These are phyloP conservation scores for Zygothrica quintamaculata DNA, from an alignment of 2,888 invertebrate species.

Conservation along the genomic window DNA sequence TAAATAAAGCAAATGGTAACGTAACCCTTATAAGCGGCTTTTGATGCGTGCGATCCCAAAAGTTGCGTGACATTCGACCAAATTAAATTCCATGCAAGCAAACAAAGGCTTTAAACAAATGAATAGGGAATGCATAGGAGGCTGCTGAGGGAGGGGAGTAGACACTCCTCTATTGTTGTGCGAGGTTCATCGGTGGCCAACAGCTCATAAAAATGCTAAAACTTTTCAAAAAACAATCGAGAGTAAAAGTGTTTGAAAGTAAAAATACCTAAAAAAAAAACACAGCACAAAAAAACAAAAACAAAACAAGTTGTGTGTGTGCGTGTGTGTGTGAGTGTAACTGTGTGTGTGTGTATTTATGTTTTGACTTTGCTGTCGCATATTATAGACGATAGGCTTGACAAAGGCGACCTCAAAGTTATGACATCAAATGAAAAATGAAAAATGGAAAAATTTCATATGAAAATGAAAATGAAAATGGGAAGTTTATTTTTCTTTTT, in stretches of 20 bases:
- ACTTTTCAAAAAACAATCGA: slow-evolving; percentile 63
- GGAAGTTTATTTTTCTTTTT: slow-evolving; percentile 47
- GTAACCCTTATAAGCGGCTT: slow-evolving; percentile 40
- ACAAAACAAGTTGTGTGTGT: slow-evolving; percentile 24
- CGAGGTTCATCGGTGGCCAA: slow-evolving; percentile 23
- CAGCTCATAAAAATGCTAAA: slow-evolving; percentile 41
- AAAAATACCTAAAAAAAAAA: slow-evolving; percentile 30
- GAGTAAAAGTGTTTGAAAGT: slow-evolving; percentile 68
- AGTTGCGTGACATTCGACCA: slow-evolving; percentile 38
- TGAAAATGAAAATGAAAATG: slow-evolving; percentile 51
- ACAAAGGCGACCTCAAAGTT: slow-evolving; percentile 51
- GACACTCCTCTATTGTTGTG: slow-evolving; percentile 12
- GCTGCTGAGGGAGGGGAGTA: neutral
- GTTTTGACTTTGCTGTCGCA: slow-evolving; percentile 28
- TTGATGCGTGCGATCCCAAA: slow-evolving; percentile 45
- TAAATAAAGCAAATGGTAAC: slow-evolving; percentile 17
- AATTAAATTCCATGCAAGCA: slow-evolving; percentile 34
- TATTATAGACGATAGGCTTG: slow-evolving; percentile 36
- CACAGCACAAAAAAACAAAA: too few species aligned
- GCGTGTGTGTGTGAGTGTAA: slow-evolving; percentile 2
- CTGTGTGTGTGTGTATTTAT: slow-evolving; percentile 14
- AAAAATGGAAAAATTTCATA: slow-evolving; percentile 30
- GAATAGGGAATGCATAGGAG: neutral
- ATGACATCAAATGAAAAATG: slow-evolving; percentile 43
- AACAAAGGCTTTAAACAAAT: slow-evolving; percentile 29